Percentiles rank a stretch among this genome's conserved stretches.
Evolutionary conservation across 53 echinoderm and acorn worm species (phyloP).

Genomic region (Holothuria leucospilota): DNA sequence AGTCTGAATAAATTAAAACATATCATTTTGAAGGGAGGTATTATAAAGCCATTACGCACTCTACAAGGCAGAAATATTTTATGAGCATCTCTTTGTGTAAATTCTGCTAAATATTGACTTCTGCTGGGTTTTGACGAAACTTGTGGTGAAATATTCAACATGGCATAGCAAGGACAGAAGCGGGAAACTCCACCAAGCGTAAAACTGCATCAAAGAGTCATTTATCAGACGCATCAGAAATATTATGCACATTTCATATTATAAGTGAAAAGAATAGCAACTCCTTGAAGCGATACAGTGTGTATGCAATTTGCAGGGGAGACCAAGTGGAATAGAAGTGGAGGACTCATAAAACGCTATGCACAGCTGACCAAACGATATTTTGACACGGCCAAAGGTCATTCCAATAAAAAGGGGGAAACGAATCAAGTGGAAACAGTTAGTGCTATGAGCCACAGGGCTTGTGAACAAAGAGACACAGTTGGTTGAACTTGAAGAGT

Average conservation of each 20-base stretch:
- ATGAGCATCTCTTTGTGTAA: too few species aligned
- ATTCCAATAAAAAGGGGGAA: neutral
- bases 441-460: constrained; percentile 5
- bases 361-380: constrained; percentile 5
- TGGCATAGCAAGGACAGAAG: constrained; percentile 1
- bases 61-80: too few species aligned
- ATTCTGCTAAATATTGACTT: too few species aligned
- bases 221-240: constrained; percentile 26
- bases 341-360: too few species aligned
- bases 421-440: constrained; percentile 24
- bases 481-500: constrained; percentile 39
- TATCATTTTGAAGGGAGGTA: too few species aligned
- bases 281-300: too few species aligned
- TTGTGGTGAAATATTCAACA: constrained; percentile 35
- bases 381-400: constrained; percentile 45
- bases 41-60: too few species aligned
- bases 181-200: constrained; percentile 21
- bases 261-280: neutral
- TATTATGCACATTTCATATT: neutral
- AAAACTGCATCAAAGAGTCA: constrained; percentile 28
- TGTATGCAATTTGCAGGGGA: too few species aligned
- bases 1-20: too few species aligned
- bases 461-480: constrained; percentile 26
- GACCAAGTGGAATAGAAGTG: too few species aligned
- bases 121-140: neutral